Evolutionary conservation across 1,140 invertebrate species (phyloP).

Genomic region (Cheumatopsyche charites): DNA sequence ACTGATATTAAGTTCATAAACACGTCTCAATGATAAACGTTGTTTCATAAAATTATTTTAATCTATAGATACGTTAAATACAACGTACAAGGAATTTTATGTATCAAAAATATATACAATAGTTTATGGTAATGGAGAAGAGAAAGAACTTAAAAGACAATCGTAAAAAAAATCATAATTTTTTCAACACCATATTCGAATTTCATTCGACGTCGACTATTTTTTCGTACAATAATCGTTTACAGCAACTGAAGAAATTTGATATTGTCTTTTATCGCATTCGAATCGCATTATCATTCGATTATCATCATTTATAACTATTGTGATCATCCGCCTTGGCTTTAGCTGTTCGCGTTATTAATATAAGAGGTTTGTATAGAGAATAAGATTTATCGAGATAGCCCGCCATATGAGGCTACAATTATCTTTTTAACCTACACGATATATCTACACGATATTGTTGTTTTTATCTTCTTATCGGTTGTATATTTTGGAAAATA

Average conservation of each 20-base stretch:
- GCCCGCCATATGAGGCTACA: slow-evolving; percentile 38
- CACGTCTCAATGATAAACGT: no score
- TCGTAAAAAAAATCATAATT: not conserved
- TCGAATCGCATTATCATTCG: slow-evolving; percentile 7
- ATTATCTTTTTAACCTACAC: slow-evolving; percentile 40
- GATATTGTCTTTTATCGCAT: not conserved
- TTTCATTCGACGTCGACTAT: no score
- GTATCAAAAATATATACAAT: not conserved
- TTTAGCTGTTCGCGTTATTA: slow-evolving; percentile 21
- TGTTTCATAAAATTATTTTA: no score
- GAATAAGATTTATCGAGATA: slow-evolving; percentile 41
- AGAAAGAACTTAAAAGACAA: not conserved
- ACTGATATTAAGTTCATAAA: no score
- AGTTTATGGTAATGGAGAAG: slow-evolving; percentile 23
- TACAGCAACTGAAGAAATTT: not conserved
- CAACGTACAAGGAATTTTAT: no score
- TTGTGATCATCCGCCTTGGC: not conserved
- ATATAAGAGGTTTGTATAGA: slow-evolving; percentile 36
- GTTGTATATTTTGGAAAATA: not conserved
- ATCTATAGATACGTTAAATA: no score
- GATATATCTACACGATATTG: slow-evolving; percentile 31
- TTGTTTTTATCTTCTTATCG: slow-evolving; percentile 32
- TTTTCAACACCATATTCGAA: no score
- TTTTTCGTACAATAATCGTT: not conserved
- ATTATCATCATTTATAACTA: slow-evolving; percentile 7